Conservation (phyloP, 37 sponge, comb jelly and placozoan genomes). For the Cladorhizidae sp. region DNA sequence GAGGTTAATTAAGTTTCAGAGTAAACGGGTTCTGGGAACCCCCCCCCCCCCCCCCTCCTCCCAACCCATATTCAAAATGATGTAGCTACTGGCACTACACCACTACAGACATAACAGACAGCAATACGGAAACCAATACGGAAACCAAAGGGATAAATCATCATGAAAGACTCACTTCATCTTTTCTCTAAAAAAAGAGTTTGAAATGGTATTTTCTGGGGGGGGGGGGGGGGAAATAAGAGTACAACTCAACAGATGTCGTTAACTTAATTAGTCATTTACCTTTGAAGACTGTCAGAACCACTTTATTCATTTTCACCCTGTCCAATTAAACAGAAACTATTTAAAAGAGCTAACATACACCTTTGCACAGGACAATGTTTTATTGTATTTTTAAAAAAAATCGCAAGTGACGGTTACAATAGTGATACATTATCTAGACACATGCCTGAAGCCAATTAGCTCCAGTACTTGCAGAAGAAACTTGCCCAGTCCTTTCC, state of each 20-base stretch:
- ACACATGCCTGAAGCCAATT: conserved; percentile 62
- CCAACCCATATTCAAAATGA: too few species aligned
- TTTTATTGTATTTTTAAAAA: not conserved
- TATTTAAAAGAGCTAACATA: not conserved
- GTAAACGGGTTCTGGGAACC: too few species aligned
- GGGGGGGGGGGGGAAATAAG: not conserved
- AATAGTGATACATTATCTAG: too few species aligned
- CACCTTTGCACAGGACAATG: not conserved
- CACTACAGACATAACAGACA: too few species aligned
- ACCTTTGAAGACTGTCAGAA: conserved; percentile 86
- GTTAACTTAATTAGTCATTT: not conserved
- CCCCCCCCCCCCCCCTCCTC: too few species aligned
- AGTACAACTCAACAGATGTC: not conserved
- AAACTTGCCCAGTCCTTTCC: conserved; percentile 81
- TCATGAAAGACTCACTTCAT: conserved; percentile 42
- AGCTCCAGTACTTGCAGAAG: conserved; percentile 79
- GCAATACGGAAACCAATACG: too few species aligned
- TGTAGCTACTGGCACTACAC: too few species aligned
- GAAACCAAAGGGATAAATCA: too few species aligned
- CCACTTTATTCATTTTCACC: conserved; percentile 74
- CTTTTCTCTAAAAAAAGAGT: conserved; percentile 49
- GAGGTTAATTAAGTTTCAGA: not conserved
- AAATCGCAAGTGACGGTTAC: not conserved
- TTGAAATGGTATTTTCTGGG: conserved; percentile 67
- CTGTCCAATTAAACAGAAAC: conserved; percentile 13